Evolutionary conservation across 2,888 invertebrate genomes (phyloP).

Genomic region (Cyclophora albipunctata): DNA sequence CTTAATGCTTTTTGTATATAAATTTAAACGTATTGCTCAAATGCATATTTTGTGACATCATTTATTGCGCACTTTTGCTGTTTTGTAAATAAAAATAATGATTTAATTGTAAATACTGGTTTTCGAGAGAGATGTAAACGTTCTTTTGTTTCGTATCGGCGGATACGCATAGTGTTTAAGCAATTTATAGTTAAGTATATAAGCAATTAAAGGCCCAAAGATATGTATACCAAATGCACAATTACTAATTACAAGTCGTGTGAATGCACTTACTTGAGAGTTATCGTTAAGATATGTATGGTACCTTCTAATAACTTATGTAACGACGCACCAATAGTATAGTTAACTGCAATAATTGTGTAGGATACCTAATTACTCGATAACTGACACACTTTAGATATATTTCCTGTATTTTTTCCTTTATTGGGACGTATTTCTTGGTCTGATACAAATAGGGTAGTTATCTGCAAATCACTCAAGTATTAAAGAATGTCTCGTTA

Average conservation of each 20-base stretch:
- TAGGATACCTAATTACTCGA: slow-evolving; percentile 21
- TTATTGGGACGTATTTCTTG: too few species aligned
- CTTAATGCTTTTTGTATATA: slow-evolving; percentile 65
- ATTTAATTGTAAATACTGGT: slow-evolving; percentile 30
- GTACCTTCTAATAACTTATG: slow-evolving; percentile 32
- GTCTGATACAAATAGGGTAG: too few species aligned
- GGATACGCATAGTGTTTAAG: slow-evolving; percentile 13
- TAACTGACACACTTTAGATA: slow-evolving; percentile 2
- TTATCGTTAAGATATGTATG: slow-evolving; percentile 36
- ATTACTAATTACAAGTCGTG: slow-evolving; percentile 54
- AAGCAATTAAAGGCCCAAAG: slow-evolving; percentile 65
- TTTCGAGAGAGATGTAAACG: slow-evolving; percentile 31
- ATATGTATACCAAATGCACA: slow-evolving; percentile 70
- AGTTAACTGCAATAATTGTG: slow-evolving; percentile 39
- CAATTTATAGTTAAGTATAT: slow-evolving; percentile 42
- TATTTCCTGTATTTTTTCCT: too few species aligned
- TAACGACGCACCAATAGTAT: slow-evolving; percentile 56
- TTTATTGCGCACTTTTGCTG: slow-evolving; percentile 74
- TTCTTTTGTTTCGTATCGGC: too few species aligned
- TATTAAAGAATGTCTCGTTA: too few species aligned
- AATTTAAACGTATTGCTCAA: slow-evolving; percentile 71
- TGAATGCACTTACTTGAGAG: slow-evolving; percentile 37
- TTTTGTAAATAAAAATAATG: slow-evolving; percentile 54
- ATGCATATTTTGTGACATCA: slow-evolving; percentile 74
- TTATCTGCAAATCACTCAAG: too few species aligned